Percentiles rank a stretch among this genome's conserved stretches.
Conservation (phyloP, 2,113 vertebrate species). For the Coreoperca whiteheadi region DNA sequence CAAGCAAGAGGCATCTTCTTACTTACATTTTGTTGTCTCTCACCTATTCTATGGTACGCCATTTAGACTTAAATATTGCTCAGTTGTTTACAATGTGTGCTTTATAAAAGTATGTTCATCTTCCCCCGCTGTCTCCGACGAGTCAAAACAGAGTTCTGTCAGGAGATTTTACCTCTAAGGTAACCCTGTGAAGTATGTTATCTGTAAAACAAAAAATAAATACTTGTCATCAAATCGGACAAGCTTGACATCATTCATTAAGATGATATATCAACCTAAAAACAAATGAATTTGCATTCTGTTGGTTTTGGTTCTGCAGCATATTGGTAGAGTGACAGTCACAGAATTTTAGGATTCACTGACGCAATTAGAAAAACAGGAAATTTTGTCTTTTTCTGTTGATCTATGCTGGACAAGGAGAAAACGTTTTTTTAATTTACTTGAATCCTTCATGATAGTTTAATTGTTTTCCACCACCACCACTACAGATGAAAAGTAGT, state of each 20-base stretch:
- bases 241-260: conserved; percentile 78
- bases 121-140: conserved; percentile 71
- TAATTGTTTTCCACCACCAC: conserved; percentile 4
- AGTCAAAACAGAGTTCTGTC: conserved; percentile 73
- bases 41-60: conserved; percentile 83
- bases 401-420: conserved; percentile 26
- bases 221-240: conserved; percentile 80
- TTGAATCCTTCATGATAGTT: conserved; percentile 22
- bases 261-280: conserved; percentile 25
- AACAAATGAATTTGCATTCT: conserved; percentile 34
- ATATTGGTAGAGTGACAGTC: conserved; percentile 35
- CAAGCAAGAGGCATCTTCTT: conserved; percentile 81
- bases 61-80: conserved; percentile 84
- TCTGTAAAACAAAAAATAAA: conserved; percentile 85
- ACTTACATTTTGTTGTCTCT: conserved; percentile 82
- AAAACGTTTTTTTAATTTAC: conserved; percentile 3
- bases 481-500: neutral
- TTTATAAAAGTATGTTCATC: conserved; percentile 82
- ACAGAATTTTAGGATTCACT: conserved; percentile 24
- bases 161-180: conserved; percentile 81
- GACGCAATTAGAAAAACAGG: conserved; percentile 11
- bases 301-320: conserved; percentile 64
- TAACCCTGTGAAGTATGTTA: conserved; percentile 84
- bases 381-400: conserved; percentile 36
- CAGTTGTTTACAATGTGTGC: conserved; percentile 85